Evolutionary conservation across 92 coral and sea anemone genomes (phyloP).

Genomic region (Ricordea florida): DNA sequence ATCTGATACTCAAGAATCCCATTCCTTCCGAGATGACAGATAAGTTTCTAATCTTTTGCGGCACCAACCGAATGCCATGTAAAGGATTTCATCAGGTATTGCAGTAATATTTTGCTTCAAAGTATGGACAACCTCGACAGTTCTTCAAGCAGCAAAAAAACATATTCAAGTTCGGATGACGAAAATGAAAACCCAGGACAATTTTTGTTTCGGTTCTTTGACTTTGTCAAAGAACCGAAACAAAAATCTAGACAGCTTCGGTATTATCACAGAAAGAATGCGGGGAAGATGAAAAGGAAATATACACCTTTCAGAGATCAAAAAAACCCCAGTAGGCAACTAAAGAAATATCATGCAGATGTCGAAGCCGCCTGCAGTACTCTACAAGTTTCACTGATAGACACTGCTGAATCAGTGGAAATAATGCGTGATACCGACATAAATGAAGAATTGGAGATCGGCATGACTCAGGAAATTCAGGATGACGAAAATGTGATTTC

Average conservation of each 20-base stretch:
- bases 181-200: conserved; percentile 6
- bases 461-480: background rate
- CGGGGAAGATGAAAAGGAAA: background rate
- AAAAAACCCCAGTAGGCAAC: conserved; percentile 22
- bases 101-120: conserved; percentile 9
- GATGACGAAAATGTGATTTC: background rate
- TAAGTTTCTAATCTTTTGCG: background rate
- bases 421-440: background rate
- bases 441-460: background rate
- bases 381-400: background rate
- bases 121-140: conserved; percentile 20
- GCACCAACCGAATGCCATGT: background rate
- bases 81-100: background rate
- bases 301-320: conserved; percentile 34
- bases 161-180: background rate
- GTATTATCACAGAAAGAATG: conserved; percentile 23
- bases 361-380: background rate
- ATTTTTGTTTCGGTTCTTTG: too few relatives aligned
- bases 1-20: background rate
- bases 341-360: conserved; percentile 13
- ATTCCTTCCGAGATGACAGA: background rate
- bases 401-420: conserved; percentile 7
- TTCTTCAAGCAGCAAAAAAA: conserved; percentile 10
- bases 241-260: conserved; percentile 13
- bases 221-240: conserved; percentile 3